Evolutionary conservation across 2,113 vertebrate species (phyloP), one percentile per base, ranked within the genome.

Genomic region (Ceyx margarethae): DNA sequence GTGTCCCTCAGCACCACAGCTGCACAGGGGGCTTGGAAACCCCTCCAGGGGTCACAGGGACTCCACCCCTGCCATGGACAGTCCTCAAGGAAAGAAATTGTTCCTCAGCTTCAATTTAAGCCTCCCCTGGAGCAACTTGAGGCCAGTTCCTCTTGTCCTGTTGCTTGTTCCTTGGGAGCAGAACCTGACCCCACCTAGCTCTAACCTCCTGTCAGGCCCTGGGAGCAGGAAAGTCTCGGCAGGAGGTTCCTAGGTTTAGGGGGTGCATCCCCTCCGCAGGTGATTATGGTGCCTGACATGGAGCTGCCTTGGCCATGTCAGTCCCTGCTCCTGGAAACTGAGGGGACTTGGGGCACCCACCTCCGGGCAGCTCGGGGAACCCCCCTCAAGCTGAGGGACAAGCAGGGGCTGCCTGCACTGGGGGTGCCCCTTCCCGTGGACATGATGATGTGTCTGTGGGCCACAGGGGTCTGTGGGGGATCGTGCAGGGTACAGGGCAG

Each of bases 331-430:
- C 37, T 26, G 57, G 58, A 29, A 23, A 50, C 4, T 1, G 2
- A 12, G 54, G 37, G 76, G 40, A 12, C 12, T 29, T 31, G 40
- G 66, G 69, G 4, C 23, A 33, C 10, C 11, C 33, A 19, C 7
- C 13, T 15, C 51, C 0, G 0, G 4, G n/a, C 1, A 1, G 25
- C 62, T 60, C 56, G 0, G 4, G 10, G 25, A 2, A 10, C 16
- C 46, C 33, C 3, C 5, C n/a, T 2, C 9, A 0, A 3, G n/a
- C 17, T 2, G 2, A 37, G 26, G 50, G 22, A 6, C 0, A 1
- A 3, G 40, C 78, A n/a, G 74, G 37, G 45, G 46, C 76, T 57
- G 26, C 35, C 54, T 10, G 4, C 0, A 1, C 68, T 0, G 1
- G 29, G 3, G 0, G n/a, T 25, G 28, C 60, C 51, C 60, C 60